phyloP scores from a whole-genome alignment of 2,113 vertebrate species.

The Erythrocercus mccallii region DNA sequence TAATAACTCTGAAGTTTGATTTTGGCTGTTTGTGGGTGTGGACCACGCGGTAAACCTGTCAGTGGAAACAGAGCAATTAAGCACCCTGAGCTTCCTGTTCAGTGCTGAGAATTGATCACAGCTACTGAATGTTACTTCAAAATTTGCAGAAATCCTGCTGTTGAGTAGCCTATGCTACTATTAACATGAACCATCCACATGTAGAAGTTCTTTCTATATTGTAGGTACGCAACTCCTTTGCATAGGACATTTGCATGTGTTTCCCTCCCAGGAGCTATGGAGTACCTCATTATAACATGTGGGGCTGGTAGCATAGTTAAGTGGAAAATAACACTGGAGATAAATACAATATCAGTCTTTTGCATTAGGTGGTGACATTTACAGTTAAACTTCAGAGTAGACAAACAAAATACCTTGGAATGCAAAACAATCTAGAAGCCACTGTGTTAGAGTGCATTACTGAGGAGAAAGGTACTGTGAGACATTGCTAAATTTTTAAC shows the following conservation, averaged over 20 bases:
- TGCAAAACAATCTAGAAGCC: neutral
- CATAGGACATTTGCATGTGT: neutral
- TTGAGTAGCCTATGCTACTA: neutral
- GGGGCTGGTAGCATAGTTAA: neutral
- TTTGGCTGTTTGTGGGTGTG: neutral
- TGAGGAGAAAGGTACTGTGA: neutral
- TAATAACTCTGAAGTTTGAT: neutral
- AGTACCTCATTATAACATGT: neutral
- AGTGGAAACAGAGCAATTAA: neutral
- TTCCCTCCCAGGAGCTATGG: neutral
- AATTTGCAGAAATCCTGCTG: neutral
- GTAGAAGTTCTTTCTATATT: neutral
- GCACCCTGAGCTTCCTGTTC: neutral
- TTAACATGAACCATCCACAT: neutral
- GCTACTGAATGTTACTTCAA: neutral
- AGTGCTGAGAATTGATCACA: neutral
- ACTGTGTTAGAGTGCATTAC: neutral
- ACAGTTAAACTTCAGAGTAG: neutral
- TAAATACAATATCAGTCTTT: neutral
- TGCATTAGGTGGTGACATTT: neutral
- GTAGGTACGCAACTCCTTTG: fast-evolving
- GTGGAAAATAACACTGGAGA: neutral
- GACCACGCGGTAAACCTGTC: neutral
- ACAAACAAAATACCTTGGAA: neutral
- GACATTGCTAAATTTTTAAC: neutral